Evolutionary conservation across 2,113 vertebrate species (phyloP), one percentile per base, ranked within the genome.

Genomic region (Aptenodytes forsteri): DNA sequence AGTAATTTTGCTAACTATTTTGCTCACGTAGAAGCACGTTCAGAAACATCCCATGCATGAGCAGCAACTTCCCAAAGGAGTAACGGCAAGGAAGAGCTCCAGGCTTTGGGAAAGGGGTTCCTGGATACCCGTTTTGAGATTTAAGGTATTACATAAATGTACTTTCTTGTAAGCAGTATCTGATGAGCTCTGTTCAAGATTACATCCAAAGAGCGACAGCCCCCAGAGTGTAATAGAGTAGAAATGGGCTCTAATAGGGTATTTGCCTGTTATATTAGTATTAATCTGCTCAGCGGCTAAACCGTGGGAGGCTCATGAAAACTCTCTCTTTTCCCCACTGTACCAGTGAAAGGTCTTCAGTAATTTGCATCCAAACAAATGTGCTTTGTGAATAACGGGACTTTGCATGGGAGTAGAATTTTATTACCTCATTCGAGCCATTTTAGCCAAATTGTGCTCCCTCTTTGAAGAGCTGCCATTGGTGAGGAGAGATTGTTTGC

Each of bases 361-460:
- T 52, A 84, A 96, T 73, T 94, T 93, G 70, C 81, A 95, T 89
- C 78, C 90, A 89, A 97, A 86, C 89, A 86, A 92, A 94, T 50
- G 85, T 13, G 50, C 71, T 82, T 84, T 82, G 62, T 77, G 65
- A 96, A 77, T 90, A 95, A 96, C 5, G 12, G 82, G 66, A 73
- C 81, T 36, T 59, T 58, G 65, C 84, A 91, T 13, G 9, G 8
- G 16, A 83, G 40, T 30, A 44, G 86, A 79, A 71, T 90, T 97
- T 81, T 83, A 97, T 89, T 61, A 85, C n/a, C 85, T 66, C 15
- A 25, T 40, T 70, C 54, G 7, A 66, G 73, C 55, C 87, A 49
- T 93, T 87, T 83, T 69, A 91, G 66, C 52, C 67, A 34, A 88
- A 86, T 54, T 71, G 71, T 27, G 80, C 82, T 92, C 84, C 83